Evolutionary conservation across 2,113 vertebrate species (phyloP).

Genomic region (Cyanocitta stelleri): DNA sequence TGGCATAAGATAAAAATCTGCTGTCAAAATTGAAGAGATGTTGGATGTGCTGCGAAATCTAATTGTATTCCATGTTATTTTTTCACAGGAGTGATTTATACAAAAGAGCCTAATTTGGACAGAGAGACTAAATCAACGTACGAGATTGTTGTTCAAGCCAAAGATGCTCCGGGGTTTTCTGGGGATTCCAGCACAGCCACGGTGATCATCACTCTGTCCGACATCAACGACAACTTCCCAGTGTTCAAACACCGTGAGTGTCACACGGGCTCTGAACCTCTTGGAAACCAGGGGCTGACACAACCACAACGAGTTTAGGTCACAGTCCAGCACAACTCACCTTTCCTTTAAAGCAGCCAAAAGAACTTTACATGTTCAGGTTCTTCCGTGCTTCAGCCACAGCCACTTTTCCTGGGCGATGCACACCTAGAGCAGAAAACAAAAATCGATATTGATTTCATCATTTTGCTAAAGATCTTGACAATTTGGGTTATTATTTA

Average conservation of each 20-base stretch:
- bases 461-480: not conserved
- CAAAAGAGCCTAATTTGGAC: slow-evolving; percentile 75
- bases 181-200: slow-evolving; percentile 79
- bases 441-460: not conserved
- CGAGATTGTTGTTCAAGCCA: slow-evolving; percentile 80
- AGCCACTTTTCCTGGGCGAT: not conserved
- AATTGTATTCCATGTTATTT: not conserved
- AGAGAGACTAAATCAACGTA: slow-evolving; percentile 80
- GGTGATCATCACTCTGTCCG: slow-evolving; percentile 78
- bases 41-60: not conserved
- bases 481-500: not conserved
- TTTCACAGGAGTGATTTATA: slow-evolving; percentile 76
- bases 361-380: not conserved
- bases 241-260: slow-evolving; percentile 80
- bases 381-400: not conserved
- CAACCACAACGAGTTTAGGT: accelerated
- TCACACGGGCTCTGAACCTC: not conserved
- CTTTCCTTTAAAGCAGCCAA: not conserved
- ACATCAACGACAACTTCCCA: slow-evolving; percentile 90
- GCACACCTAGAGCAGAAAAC: not conserved
- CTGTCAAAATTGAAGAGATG: not conserved
- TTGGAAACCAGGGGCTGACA: not conserved
- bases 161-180: slow-evolving; percentile 72
- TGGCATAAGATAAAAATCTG: not conserved
- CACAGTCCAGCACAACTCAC: not conserved